A percentile compares a stretch with the other conserved stretches of the same genome.
Conservation (phyloP, 2,113 vertebrate genomes). For the Brevimyrus niger region DNA sequence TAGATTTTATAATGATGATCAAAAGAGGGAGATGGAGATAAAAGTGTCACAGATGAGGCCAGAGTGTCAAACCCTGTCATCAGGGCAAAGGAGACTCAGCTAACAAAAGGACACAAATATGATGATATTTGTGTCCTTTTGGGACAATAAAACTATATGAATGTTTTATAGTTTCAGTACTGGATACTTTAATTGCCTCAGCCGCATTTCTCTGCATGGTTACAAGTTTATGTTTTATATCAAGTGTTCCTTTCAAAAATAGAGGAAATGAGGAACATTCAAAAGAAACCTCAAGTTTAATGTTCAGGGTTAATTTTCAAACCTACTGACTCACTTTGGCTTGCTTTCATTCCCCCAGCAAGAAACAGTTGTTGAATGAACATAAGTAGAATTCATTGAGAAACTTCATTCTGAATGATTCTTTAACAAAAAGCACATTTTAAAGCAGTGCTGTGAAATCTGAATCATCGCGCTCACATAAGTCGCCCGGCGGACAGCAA, state of each 20-base stretch:
- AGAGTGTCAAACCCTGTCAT: background rate
- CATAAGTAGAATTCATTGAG: background rate
- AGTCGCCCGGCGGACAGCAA: background rate
- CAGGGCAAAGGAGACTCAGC: background rate
- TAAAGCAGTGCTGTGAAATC: background rate
- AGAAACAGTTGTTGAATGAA: background rate
- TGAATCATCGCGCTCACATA: background rate
- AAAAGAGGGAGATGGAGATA: background rate
- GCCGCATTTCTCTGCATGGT: background rate
- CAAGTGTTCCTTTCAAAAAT: background rate
- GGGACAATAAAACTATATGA: no score
- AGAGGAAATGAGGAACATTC: background rate
- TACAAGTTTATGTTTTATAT: background rate
- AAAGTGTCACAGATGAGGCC: background rate
- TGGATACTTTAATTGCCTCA: background rate
- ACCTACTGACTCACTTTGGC: background rate
- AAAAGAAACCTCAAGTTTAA: background rate
- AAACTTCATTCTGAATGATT: background rate
- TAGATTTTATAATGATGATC: conserved; percentile 6
- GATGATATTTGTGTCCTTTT: no score
- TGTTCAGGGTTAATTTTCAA: background rate
- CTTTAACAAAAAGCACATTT: background rate
- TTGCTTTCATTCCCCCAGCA: background rate
- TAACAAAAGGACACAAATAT: background rate
- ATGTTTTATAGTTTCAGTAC: background rate